These are phyloP conservation scores for Hyles vespertilio DNA, from an alignment of 1,140 invertebrate species.

Conservation along the genomic window DNA sequence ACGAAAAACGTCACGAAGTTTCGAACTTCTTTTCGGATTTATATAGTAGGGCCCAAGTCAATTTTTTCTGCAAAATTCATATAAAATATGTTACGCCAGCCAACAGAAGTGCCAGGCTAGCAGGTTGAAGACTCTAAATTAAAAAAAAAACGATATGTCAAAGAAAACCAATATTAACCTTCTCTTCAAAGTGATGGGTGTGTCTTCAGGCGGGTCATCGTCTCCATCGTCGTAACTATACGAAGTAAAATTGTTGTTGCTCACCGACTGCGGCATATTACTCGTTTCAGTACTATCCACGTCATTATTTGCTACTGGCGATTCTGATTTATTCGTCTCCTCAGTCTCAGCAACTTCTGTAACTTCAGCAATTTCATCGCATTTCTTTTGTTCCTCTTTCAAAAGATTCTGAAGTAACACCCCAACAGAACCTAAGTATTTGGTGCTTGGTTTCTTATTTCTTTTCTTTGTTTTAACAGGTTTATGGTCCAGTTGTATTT, in stretches of 20 bases:
- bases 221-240: conserved; percentile 47
- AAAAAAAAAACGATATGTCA: not conserved
- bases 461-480: conserved; percentile 35
- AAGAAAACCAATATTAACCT: conserved; percentile 53
- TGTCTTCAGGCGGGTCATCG: conserved; percentile 73
- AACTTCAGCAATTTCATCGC: conserved; percentile 14
- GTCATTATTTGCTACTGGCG: conserved; percentile 16
- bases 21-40: no score
- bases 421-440: conserved; percentile 47
- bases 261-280: conserved; percentile 13
- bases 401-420: conserved; percentile 52
- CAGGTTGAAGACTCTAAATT: no score
- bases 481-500: conserved; percentile 49
- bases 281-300: conserved; percentile 29
- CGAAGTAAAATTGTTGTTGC: conserved; percentile 24
- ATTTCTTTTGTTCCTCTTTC: conserved; percentile 46
- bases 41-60: no score
- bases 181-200: conserved; percentile 73
- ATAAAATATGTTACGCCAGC: no score
- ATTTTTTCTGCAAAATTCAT: no score
- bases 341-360: conserved; percentile 19
- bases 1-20: no score
- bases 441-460: conserved; percentile 41
- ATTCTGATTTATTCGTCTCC: conserved; percentile 5
- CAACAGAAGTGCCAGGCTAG: no score